These are phyloP conservation scores for Hesperia comma DNA, from an alignment of 2,888 invertebrate species.

Conservation along the genomic window DNA sequence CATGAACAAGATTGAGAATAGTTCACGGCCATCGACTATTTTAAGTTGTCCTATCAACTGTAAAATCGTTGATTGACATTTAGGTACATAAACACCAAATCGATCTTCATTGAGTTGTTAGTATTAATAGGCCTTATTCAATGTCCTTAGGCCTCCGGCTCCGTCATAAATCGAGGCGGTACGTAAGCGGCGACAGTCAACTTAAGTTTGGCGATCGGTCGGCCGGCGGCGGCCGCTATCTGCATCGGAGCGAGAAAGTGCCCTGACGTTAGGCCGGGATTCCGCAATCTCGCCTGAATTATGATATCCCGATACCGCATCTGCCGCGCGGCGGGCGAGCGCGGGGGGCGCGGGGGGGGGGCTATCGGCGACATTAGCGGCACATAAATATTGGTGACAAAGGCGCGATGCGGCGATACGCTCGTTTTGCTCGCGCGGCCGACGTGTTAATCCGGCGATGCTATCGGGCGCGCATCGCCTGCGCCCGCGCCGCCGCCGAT, in stretches of 20 bases:
- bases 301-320: conserved; percentile 33
- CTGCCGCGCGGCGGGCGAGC: conserved; percentile 10
- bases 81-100: no score
- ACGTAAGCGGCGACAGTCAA: background rate
- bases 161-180: no score
- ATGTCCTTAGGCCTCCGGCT: no score
- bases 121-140: no score
- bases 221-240: conserved; percentile 7
- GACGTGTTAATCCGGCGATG: conserved; percentile 29
- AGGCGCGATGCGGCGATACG: conserved; percentile 32
- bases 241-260: conserved; percentile 11
- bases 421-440: conserved; percentile 21
- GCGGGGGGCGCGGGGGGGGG: background rate
- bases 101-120: no score
- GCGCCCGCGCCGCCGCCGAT: conserved; percentile 27
- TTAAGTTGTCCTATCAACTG: no score
- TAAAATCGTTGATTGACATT: no score
- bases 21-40: no score
- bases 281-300: conserved; percentile 33
- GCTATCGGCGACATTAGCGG: conserved; percentile 35
- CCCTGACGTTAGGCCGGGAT: conserved; percentile 20
- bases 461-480: conserved; percentile 14
- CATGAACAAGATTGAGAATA: no score
- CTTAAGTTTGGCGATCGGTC: conserved; percentile 10
- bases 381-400: conserved; percentile 36